Base-by-base conservation (phyloP, 64 coral and sea anemone species). In the Anthopleura sola region DNA sequence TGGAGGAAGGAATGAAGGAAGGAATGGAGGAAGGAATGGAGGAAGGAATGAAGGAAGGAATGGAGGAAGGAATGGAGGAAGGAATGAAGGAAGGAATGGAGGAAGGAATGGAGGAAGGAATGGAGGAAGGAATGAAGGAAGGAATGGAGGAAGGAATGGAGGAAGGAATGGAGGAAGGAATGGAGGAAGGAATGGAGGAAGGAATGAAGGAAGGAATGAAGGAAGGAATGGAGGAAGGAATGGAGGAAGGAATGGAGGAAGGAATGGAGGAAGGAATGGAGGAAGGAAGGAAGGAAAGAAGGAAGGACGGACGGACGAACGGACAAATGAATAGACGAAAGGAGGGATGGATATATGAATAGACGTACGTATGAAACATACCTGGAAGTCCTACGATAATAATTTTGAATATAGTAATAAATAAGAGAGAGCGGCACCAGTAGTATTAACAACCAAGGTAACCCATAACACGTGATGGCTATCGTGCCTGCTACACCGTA, bases 401-500 rank as follows among this genome's bases (percentile, higher is more conserved):
- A 99, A 49, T 95, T 95, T 81, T 99, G 97, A 18, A 99, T 92
- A 49, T 92, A 92, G 66, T 95, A 99, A 80, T 99, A 99, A 53
- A 94, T 31, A 31, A 99, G 78, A 21, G 78, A 87, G 48, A 99
- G 97, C 44, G 97, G 97, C 75, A 92, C 64, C 55, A 99, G 74
- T 17, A 99, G 83, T n/a, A 99, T 82, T 19, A 90, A 36, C 84
- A 99, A 85, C 97, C 97, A 99, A 3, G 97, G 97, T 48, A 99
- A 78, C 36, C 97, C 97, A 87, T 95, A 99, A 84, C 97, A 99
- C 57, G 97, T 99, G 66, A 99, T 99, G 39, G 84, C 89, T 58
- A 99, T 88, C 53, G 97, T 92, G 19, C 92, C 97, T 62, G 83
- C 83, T 18, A 99, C 97, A 53, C 89, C 92, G 83, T 89, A 99